A percentile compares a stretch with the other conserved stretches of the same genome.
Conservation (phyloP, 2,888 invertebrate species). For the Phyto melanocephala region DNA sequence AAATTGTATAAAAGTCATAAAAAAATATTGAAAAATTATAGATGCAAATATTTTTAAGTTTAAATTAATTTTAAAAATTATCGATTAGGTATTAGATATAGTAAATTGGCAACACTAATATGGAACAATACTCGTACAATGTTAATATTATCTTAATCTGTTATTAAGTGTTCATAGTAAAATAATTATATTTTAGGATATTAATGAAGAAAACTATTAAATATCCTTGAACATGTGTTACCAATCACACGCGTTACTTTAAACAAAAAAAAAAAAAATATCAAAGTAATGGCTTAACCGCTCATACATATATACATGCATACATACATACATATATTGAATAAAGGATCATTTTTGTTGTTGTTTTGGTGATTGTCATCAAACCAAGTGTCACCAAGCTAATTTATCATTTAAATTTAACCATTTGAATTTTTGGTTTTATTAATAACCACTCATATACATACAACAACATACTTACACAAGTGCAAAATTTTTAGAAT, state of each 20-base stretch:
- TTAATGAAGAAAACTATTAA: conserved; percentile 24
- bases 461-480: conserved; percentile 43
- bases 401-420: conserved; percentile 68
- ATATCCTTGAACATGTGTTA: conserved; percentile 55
- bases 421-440: conserved; percentile 34
- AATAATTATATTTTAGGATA: conserved; percentile 6
- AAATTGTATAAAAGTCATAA: too few species aligned
- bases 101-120: too few species aligned
- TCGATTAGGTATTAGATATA: too few species aligned
- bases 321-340: background rate
- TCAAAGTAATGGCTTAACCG: conserved; percentile 4
- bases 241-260: conserved; percentile 44
- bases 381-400: conserved; percentile 67
- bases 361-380: conserved; percentile 65
- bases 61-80: too few species aligned
- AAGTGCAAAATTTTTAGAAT: conserved; percentile 58
- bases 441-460: conserved; percentile 1
- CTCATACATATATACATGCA: background rate
- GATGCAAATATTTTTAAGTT: too few species aligned
- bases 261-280: background rate
- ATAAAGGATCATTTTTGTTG: conserved; percentile 20
- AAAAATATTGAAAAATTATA: too few species aligned
- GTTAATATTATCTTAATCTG: conserved; percentile 48
- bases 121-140: background rate
- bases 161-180: conserved; percentile 27